A percentile compares a stretch with the other conserved stretches of the same genome.
phyloP scores from a whole-genome alignment of 2,797 vertebrate species.

The Muscicapa comitata region DNA sequence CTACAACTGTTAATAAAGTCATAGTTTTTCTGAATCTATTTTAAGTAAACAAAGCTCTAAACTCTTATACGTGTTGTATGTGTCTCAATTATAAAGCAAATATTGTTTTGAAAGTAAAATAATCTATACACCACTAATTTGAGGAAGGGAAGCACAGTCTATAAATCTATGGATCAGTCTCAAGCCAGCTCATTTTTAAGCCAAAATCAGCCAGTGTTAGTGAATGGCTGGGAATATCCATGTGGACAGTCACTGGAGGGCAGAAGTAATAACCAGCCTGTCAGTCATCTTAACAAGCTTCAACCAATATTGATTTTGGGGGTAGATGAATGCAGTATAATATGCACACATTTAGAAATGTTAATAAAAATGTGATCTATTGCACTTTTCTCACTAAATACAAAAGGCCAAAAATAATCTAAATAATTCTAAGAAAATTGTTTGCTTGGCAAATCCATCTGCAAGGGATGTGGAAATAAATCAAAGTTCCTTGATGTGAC shows the following conservation, averaged over 20 bases:
- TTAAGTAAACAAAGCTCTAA: background rate
- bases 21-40: background rate
- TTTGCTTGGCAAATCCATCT: conserved; percentile 31
- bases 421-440: conserved; percentile 5
- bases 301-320: conserved; percentile 45
- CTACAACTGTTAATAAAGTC: background rate
- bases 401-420: background rate
- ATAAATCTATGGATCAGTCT: background rate
- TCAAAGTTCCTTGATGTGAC: background rate
- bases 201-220: background rate
- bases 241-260: conserved; percentile 43
- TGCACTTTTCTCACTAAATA: background rate
- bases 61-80: background rate
- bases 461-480: conserved; percentile 16
- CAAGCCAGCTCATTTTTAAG: conserved; percentile 42
- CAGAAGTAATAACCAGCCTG: conserved; percentile 68
- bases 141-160: conserved; percentile 10
- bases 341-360: background rate
- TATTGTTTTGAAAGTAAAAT: conserved; percentile 27
- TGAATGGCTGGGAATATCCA: conserved; percentile 52
- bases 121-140: conserved; percentile 26
- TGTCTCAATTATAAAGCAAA: conserved; percentile 15
- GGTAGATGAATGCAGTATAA: background rate
- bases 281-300: conserved; percentile 69
- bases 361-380: conserved; percentile 28